Evolutionary conservation across 2,113 vertebrate species (phyloP), one percentile per base, ranked within the genome.

Genomic region (Mohoua ochrocephala): DNA sequence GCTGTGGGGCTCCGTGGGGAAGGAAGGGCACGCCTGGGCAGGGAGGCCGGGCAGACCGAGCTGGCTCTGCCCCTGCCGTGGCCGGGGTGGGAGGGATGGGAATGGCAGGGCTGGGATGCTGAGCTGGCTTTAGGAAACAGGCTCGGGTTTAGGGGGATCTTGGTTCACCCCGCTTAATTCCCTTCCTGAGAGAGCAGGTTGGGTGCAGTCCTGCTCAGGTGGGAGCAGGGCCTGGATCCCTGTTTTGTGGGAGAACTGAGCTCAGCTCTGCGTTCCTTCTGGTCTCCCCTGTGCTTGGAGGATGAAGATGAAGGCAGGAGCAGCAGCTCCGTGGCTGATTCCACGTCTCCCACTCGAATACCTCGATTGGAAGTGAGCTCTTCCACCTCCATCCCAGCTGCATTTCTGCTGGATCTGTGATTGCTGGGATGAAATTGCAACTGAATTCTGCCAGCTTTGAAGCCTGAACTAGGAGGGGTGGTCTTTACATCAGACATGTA

Each of bases 401-500:
- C 59, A 37, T 91, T 91, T 80, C 70, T 90, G 24, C 71, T 81
- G 71, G 47, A 63, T 80, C 71, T 73, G 59, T 67, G 84, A 71
- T 91, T 92, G 56, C 86, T 60, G 63, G 27, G 35, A 85, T 76
- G 70, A 84, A 94, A 93, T n/a, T 85, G 77, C 65, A 89, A 0
- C 37, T 57, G 27, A 77, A 94, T 88, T 82, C 87, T 88, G 61
- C 74, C 85, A 85, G 76, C 95, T 95, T 67, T 77, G 87, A 93
- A 91, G 76, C 61, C 33, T 78, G 69, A 88, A 31, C 81, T 64
- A 2, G n/a, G 83, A 88, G 83, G 79, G 45, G 45, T 87, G 78
- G 64, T 91, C 94, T 96, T 87, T 89, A 28, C 56, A 49, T 74
- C 96, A 96, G 93, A 84, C 91, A 15, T 92, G 77, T 94, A 96